Evolutionary conservation across 2,797 vertebrate species (phyloP).

Genomic region (Pagetopsis macropterus): DNA sequence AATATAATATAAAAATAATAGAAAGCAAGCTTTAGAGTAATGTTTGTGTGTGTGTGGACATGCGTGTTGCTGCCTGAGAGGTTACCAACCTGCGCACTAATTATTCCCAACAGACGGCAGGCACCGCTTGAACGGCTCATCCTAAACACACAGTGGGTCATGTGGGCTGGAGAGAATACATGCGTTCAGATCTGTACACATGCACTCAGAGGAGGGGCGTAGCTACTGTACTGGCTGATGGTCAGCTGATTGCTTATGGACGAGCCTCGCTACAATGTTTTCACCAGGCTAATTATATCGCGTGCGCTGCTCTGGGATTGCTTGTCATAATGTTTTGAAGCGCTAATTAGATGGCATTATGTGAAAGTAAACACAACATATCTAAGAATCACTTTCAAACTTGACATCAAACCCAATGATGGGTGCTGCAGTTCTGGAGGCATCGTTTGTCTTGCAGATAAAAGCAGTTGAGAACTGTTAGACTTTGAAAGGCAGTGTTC

Average conservation of each 20-base stretch:
- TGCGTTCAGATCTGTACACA: conserved; percentile 38
- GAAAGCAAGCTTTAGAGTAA: not conserved
- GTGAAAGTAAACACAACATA: conserved; percentile 20
- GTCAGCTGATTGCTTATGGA: not conserved
- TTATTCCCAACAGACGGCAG: conserved; percentile 70
- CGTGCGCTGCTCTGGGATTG: conserved; percentile 8
- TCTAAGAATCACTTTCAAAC: conserved; percentile 15
- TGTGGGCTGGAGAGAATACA: conserved; percentile 51
- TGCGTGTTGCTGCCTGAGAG: conserved; percentile 29
- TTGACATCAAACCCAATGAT: conserved; percentile 1
- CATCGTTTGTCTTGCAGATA: not conserved
- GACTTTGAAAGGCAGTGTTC: conserved; percentile 1
- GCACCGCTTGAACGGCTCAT: conserved; percentile 63
- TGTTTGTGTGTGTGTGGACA: not conserved
- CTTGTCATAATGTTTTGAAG: conserved; percentile 40
- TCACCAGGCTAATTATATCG: conserved; percentile 27
- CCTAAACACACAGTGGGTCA: conserved; percentile 58
- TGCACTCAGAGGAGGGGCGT: conserved; percentile 40
- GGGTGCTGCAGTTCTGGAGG: not conserved
- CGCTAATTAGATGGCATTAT: conserved; percentile 19
- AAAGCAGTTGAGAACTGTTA: too few relatives aligned
- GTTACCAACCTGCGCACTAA: conserved; percentile 59
- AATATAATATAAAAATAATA: conserved; percentile 17
- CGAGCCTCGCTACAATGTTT: conserved; percentile 12
- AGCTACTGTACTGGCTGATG: conserved; percentile 15